Conservation (phyloP, 2,113 vertebrate species). For the Alaudala cheleensis region DNA sequence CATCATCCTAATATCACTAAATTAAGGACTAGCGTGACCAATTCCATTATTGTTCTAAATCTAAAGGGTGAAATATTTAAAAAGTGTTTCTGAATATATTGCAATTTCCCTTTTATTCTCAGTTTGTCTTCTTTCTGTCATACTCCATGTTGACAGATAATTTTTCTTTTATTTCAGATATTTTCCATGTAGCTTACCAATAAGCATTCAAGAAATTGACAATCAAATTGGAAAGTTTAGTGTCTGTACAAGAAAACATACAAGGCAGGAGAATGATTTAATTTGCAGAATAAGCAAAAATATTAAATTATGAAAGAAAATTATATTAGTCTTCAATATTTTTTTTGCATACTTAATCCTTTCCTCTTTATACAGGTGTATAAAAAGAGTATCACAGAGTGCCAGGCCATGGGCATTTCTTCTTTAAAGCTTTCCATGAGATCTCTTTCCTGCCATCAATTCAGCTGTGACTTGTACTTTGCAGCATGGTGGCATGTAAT, state of each 20-base stretch:
- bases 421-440: not conserved
- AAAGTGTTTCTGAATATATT: not conserved
- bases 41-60: not conserved
- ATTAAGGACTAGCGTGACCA: not conserved
- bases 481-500: not conserved
- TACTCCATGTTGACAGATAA: not conserved
- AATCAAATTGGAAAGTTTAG: slow-evolving; percentile 78
- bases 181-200: slow-evolving; percentile 62
- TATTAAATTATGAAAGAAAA: not conserved
- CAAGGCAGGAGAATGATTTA: slow-evolving; percentile 65
- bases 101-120: not conserved
- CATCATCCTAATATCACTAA: not conserved
- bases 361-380: not conserved
- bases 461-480: not conserved
- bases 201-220: slow-evolving; percentile 77
- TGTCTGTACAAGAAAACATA: slow-evolving; percentile 70
- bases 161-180: slow-evolving; percentile 66
- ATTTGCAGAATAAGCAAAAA: not conserved
- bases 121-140: not conserved
- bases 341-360: not conserved
- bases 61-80: not conserved
- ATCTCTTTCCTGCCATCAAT: not conserved
- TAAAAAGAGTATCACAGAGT: not conserved
- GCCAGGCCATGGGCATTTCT: not conserved
- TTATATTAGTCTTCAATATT: not conserved